Evolutionary conservation across 2,888 invertebrate species (phyloP), one percentile per base, ranked within the genome.

Genomic region (Mayetiola destructor): DNA sequence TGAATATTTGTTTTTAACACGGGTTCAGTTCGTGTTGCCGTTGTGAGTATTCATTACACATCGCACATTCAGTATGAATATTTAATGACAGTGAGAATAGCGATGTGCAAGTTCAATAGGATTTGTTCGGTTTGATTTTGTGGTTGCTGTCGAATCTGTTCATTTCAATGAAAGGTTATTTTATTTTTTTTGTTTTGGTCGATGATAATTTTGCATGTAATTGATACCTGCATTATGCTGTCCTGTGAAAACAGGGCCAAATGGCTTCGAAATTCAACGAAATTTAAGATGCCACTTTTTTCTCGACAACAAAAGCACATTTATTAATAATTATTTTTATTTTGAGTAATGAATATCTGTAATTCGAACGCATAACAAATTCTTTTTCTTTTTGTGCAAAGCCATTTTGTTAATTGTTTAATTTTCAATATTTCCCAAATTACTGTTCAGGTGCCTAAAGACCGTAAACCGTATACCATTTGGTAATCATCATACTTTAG

Each of bases 331-430:
- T 39, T 14, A 8, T 36, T 14, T n/a, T 36, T 14, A 36, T 36
- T 3, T n/a, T 36, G 12, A 12, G 12, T 23, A 6, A 42, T 5
- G 12, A 18, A 20, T 42, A 23, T 8, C 12, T 42, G 37, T 42
- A 48, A 48, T 48, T 48, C 27, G 27, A 48, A 16, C 14, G 5
- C 40, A 40, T 39, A 18, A 18, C 12, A 12, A 21, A 42, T 42
- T 23, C 14, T n/a, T 39, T 20, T 48, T 2, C 48, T 40, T 40
- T 40, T 20, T 48, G 48, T 48, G 23, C 48, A 48, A 48, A 48
- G 48, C 48, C 48, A 48, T 48, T 48, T 48, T 48, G 48, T 48
- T 48, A 48, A 48, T 48, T 48, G 48, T 48, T 48, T 48, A 48
- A 48, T 48, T 48, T 48, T 48, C 48, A 23, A 48, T 48, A 3